Conservation (phyloP, 2,113 vertebrate genomes). For the Pyxicephalus adspersus region DNA sequence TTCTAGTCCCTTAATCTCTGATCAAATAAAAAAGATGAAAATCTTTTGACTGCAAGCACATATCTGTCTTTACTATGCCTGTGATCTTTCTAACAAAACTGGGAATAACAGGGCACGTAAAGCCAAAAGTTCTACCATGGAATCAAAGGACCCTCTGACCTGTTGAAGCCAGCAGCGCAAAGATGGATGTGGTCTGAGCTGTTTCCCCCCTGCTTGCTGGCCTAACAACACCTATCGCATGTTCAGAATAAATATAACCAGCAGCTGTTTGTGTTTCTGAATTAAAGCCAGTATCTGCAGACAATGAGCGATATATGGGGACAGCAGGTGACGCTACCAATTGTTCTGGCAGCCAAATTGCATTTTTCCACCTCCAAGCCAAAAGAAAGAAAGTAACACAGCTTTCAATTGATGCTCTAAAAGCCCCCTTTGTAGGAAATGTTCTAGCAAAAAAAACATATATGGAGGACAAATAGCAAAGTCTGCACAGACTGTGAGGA, state of each 20-base stretch:
- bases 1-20: neutral
- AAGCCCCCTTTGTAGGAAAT: constrained; percentile 38
- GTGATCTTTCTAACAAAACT: neutral
- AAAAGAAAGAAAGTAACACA: constrained; percentile 9
- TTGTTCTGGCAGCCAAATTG: constrained; percentile 44
- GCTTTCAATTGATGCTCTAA: constrained; percentile 39
- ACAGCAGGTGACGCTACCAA: constrained; percentile 40
- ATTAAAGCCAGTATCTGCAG: constrained; percentile 30
- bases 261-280: neutral
- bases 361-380: constrained; percentile 34
- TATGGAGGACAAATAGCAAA: constrained; percentile 31
- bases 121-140: neutral
- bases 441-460: constrained; percentile 13
- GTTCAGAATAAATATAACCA: constrained; percentile 42
- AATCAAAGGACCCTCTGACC: constrained; percentile 23
- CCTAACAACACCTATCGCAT: constrained; percentile 13
- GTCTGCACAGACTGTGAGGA: neutral
- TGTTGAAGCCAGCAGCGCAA: neutral
- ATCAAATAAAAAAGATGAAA: constrained; percentile 15
- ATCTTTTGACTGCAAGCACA: constrained; percentile 19
- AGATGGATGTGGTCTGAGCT: neutral
- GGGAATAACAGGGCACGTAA: neutral
- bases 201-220: neutral
- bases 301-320: constrained; percentile 30
- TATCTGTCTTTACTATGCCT: neutral